A percentile compares a stretch with the other conserved stretches of the same genome.
phyloP scores from a whole-genome alignment of 92 coral and sea anemone genomes.

The Bergia sp. region DNA sequence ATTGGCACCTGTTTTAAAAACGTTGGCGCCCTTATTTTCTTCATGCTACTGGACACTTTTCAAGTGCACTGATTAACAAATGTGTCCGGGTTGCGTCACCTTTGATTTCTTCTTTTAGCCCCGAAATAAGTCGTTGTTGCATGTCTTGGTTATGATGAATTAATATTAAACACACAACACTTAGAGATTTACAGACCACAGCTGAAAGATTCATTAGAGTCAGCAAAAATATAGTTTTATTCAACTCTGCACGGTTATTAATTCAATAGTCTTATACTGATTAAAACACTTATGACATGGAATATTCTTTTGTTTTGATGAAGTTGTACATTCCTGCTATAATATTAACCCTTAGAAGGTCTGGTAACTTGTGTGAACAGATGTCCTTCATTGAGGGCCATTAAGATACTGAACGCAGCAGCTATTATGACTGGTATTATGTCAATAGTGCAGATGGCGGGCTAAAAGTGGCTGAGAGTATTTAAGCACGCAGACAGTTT shows the following conservation, averaged over 20 bases:
- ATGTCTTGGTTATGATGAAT: background rate
- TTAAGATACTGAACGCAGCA: background rate
- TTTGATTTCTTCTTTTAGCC: background rate
- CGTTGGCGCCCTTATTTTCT: background rate
- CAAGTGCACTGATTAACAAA: background rate
- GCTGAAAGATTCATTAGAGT: background rate
- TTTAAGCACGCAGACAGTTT: background rate
- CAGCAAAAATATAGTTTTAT: background rate
- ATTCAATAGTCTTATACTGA: background rate
- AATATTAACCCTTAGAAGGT: background rate
- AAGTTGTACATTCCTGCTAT: background rate
- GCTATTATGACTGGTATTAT: conserved; percentile 6
- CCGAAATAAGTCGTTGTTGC: background rate
- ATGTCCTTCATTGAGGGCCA: conserved; percentile 30
- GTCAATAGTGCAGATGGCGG: conserved; percentile 30
- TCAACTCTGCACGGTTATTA: background rate
- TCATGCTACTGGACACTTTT: background rate
- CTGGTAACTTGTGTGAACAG: conserved; percentile 31
- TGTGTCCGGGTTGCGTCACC: background rate
- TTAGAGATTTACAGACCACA: background rate
- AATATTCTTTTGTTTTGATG: too few species aligned
- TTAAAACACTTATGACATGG: background rate
- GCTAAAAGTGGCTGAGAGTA: conserved; percentile 7
- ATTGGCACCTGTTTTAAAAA: background rate
- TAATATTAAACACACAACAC: background rate